Evolutionary conservation across 2,888 invertebrate genomes (phyloP).

Genomic region (Calameuta filiformis): DNA sequence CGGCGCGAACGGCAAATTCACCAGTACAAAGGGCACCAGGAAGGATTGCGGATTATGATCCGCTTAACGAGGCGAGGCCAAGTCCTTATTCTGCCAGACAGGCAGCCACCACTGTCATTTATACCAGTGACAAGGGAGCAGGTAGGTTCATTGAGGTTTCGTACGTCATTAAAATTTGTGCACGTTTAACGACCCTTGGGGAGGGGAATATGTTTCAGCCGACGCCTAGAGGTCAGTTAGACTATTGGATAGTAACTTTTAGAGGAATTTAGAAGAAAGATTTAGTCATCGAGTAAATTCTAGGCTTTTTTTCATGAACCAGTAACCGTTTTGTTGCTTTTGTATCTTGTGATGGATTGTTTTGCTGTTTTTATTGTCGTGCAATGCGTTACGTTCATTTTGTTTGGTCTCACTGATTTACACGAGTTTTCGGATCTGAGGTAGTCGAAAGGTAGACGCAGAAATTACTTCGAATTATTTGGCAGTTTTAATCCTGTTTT

Average conservation of each 20-base stretch:
- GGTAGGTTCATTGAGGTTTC: slow-evolving; percentile 64
- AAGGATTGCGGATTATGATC: slow-evolving; percentile 85
- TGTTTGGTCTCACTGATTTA: slow-evolving; percentile 34
- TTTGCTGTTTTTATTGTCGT: too few relatives aligned
- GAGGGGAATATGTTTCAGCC: too few relatives aligned
- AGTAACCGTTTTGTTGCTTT: too few relatives aligned
- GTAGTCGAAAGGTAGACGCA: background rate
- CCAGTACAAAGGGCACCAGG: slow-evolving; percentile 70
- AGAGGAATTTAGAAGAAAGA: too few relatives aligned
- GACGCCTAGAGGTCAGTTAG: too few relatives aligned
- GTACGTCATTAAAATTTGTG: too few relatives aligned
- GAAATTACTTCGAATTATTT: background rate
- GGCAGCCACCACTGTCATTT: slow-evolving; percentile 83
- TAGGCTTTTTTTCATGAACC: too few relatives aligned
- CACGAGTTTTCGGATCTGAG: slow-evolving; percentile 19
- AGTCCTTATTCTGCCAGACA: slow-evolving; percentile 81
- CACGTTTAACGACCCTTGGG: too few relatives aligned
- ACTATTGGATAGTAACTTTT: too few relatives aligned
- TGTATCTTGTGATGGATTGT: too few relatives aligned
- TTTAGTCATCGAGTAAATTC: too few relatives aligned
- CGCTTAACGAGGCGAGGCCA: slow-evolving; percentile 76
- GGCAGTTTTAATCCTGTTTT: slow-evolving; percentile 29
- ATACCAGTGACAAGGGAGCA: slow-evolving; percentile 80
- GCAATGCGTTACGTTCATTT: background rate
- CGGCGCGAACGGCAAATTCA: slow-evolving; percentile 40